Evolutionary conservation across 2,797 vertebrate species (phyloP), one percentile per base, ranked within the genome.

Genomic region (Peromyscus eremicus): DNA sequence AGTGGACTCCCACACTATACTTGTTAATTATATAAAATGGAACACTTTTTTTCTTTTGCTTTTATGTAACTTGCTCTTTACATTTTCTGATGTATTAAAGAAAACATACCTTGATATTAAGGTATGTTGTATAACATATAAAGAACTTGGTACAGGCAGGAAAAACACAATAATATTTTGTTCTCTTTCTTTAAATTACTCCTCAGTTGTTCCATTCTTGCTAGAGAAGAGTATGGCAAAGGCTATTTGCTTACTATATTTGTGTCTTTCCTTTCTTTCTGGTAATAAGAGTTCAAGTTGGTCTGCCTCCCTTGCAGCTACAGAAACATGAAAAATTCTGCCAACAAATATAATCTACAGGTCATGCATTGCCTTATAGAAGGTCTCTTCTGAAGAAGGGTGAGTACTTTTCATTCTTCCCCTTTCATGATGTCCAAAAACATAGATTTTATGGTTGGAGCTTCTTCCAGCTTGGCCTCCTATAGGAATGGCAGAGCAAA

Each of bases 31-130:
- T 10, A 37, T 23, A 57, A 85, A 83, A 21, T 40, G 64, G 52
- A 52, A 76, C 32, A 55, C 19, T 40, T 37, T 86, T 37, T 37
- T 43, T 68, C 13, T 21, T 89, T 77, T 46, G 34, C 2, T 49
- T 96, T 77, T 81, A 12, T 91, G 73, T 10, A 19, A 29, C 70
- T 77, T 84, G 1, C n/a, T 57, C 94, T 91, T 89, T 87, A 90
- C 29, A 80, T 34, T 82, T 91, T 87, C 16, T 66, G 34, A 83
- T 32, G 17, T 62, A 75, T 46, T 55, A 76, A 46, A 80, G 64
- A 84, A 83, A 83, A 13, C 52, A 52, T 52, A 52, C 13, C 52
- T 52, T 75, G 46, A 91, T 17, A 32, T 84, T 64, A 46, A n/a
- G 21, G 29, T 32, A n/a, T 73, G 10, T 68, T 66, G 16, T 27